Base-by-base conservation (phyloP, 1,140 invertebrate species). In the Drosophila fuyamai region DNA sequence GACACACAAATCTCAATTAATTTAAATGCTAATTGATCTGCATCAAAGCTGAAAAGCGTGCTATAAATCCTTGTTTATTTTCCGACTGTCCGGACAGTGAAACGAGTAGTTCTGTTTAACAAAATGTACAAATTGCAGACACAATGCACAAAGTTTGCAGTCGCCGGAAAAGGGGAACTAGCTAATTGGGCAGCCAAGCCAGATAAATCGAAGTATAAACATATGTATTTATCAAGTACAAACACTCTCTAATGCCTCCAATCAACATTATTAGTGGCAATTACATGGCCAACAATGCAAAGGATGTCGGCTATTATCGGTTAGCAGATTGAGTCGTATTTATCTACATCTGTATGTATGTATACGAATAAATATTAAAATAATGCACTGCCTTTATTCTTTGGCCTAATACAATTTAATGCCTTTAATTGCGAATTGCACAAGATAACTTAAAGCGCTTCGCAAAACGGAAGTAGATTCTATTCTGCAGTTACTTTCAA, bases 211-310 rank as follows among this genome's bases (percentile, higher is more conserved):
- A 14, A 9, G 27, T 29, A 13, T 12, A 14, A n/a, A 27, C n/a
- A 43, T 14, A 43, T 43, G 12, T 59, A 38, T 38, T 59, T 59
- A 48, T 48, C 57, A 44, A 68, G 29, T 53, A 38, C 50, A 43
- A 56, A 71, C 68, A 58, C 68, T 71, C 29, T 58, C 51, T 72
- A 72, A 72, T 72, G 66, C 23, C 68, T 50, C 48, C 68, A 72
- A 72, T 72, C 66, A 72, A 38, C 66, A 71, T 50, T 57, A 72
- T 72, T 72, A 50, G 66, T 47, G 40, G 43, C 67, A 71, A 71
- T 71, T 71, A 71, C 36, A 70, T 35, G 48, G 48, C 55, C 48
- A 44, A 14, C 38, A 57, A 58, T 47, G 38, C 32, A 44, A 70
- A 41, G 67, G 65, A 71, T 57, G 65, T 70, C n/a, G 43, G 10